A percentile compares a stretch with the other conserved stretches of the same genome.
Conservation (phyloP, 2,113 vertebrate genomes). For the cattle (Bos taurus) region ARS-UCD2.0 NC_037332.1:81090501-81091000, state of each 20-base stretch:
- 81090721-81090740: not conserved
- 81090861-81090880: not conserved
- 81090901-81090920: not conserved
- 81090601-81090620: slow-evolving; percentile 65
- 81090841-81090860: not conserved
- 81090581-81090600: slow-evolving; percentile 56
- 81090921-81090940: not conserved
- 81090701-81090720: not conserved
- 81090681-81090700: not conserved
- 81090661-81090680: not conserved
- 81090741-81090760: not conserved
- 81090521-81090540: slow-evolving; percentile 73
- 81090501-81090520: slow-evolving; percentile 78
- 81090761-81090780: not conserved
- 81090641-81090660: slow-evolving; percentile 50
- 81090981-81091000: not conserved
- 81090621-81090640: slow-evolving; percentile 17
- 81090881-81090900: not conserved
- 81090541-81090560: slow-evolving; percentile 79
- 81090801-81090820: not conserved
- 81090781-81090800: not conserved
- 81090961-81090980: not conserved
- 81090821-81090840: not conserved
- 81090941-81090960: not conserved
- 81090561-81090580: slow-evolving; percentile 71